Evolutionary conservation across 1,140 invertebrate genomes (phyloP).

Genomic region (Mercenaria mercenaria): DNA sequence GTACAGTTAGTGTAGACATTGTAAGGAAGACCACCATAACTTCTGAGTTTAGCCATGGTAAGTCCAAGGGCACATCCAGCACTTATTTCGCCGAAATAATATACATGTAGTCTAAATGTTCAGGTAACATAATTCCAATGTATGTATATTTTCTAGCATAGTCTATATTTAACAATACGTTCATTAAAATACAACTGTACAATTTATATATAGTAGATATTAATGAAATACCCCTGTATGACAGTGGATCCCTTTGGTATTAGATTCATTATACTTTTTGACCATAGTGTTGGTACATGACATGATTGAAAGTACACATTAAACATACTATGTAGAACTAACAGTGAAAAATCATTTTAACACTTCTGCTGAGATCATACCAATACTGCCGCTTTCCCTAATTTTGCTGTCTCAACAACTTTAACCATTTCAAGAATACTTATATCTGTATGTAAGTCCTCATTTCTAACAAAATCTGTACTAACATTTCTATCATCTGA

Average conservation of each 20-base stretch:
- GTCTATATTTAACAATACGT: too few relatives aligned
- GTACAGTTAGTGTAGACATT: neutral
- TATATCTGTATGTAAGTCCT: too few relatives aligned
- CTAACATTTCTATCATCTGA: too few relatives aligned
- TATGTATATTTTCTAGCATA: neutral
- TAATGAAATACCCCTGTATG: neutral
- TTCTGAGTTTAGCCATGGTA: neutral
- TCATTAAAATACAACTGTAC: too few relatives aligned
- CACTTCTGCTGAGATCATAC: too few relatives aligned
- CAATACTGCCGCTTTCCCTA: neutral
- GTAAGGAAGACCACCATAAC: neutral
- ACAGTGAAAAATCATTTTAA: neutral
- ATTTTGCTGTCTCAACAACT: neutral
- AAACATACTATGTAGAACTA: neutral
- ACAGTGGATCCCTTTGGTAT: neutral
- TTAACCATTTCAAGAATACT: neutral
- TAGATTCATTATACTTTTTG: neutral
- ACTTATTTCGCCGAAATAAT: too few relatives aligned
- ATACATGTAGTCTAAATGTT: neutral
- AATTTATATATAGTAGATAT: neutral
- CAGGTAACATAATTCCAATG: neutral
- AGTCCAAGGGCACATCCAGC: too few relatives aligned
- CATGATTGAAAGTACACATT: neutral
- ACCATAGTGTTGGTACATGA: neutral
- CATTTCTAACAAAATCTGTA: too few relatives aligned